phyloP scores from a whole-genome alignment of 2,113 vertebrate genomes.

The Solenodon paradoxus region DNA sequence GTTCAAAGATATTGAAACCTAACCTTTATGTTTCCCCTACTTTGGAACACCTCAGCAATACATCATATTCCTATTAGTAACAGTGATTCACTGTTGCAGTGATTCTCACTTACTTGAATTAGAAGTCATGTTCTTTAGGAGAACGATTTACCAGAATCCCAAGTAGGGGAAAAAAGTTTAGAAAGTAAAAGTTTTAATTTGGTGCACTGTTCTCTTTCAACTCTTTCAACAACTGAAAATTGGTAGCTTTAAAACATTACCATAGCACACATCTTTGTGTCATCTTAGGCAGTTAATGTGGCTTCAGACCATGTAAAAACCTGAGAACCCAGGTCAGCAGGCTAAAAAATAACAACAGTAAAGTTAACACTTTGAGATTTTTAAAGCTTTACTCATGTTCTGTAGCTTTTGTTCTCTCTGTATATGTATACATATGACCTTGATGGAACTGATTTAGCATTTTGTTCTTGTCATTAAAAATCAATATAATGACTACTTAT shows the following conservation, averaged over 20 bases:
- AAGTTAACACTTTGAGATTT: background rate
- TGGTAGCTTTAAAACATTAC: slow-evolving; percentile 27
- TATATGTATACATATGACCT: background rate
- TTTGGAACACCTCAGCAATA: background rate
- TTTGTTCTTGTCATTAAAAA: slow-evolving; percentile 33
- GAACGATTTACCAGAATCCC: background rate
- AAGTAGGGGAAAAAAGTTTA: background rate
- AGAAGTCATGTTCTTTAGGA: slow-evolving; percentile 9
- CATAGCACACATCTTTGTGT: too few species aligned
- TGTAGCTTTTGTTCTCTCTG: background rate
- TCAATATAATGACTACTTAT: background rate
- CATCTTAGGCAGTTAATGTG: too few species aligned
- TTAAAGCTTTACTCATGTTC: slow-evolving; percentile 9
- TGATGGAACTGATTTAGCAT: slow-evolving; percentile 22
- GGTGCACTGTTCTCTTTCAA: background rate
- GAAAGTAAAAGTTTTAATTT: slow-evolving; percentile 17
- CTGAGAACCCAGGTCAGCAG: too few species aligned
- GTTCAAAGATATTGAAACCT: background rate
- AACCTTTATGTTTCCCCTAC: background rate
- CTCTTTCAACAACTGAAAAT: background rate
- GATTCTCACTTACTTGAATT: background rate
- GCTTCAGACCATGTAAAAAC: too few species aligned
- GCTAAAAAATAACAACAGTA: too few species aligned
- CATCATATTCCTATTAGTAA: background rate
- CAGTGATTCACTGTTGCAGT: background rate